These are phyloP conservation scores for Bactericera cockerelli DNA, from an alignment of 1,140 invertebrate species.

Conservation along the genomic window DNA sequence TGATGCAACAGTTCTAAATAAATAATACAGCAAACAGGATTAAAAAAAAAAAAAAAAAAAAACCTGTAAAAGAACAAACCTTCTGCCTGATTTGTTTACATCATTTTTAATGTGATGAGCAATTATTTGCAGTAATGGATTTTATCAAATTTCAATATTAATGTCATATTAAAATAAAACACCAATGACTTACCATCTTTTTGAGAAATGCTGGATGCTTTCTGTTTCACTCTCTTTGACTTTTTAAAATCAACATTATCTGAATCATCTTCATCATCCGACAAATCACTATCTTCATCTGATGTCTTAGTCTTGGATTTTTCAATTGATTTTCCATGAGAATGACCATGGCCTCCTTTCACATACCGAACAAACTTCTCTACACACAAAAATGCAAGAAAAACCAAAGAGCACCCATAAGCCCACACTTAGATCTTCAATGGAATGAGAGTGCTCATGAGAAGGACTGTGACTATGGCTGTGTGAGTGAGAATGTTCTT, in stretches of 20 bases:
- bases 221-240: neutral
- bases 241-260: slow-evolving; percentile 19
- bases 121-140: too few species aligned
- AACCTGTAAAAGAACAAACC: too few species aligned
- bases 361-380: slow-evolving; percentile 85
- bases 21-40: too few species aligned
- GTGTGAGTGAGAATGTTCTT: slow-evolving; percentile 38
- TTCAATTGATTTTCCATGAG: slow-evolving; percentile 32
- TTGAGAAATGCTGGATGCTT: neutral
- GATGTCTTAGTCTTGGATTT: slow-evolving; percentile 23
- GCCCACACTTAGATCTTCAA: slow-evolving; percentile 71
- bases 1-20: too few species aligned
- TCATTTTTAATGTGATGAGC: too few species aligned
- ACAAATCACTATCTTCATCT: slow-evolving; percentile 6
- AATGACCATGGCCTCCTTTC: slow-evolving; percentile 61
- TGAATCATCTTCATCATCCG: slow-evolving; percentile 19
- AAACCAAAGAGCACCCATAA: slow-evolving; percentile 78
- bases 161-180: too few species aligned
- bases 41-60: too few species aligned
- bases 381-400: slow-evolving; percentile 76
- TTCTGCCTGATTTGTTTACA: too few species aligned
- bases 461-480: slow-evolving; percentile 31
- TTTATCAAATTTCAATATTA: too few species aligned
- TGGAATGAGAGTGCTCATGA: slow-evolving; percentile 33
- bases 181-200: too few species aligned